Conservation (phyloP, 2,888 invertebrate species). For the Chloroclystis v-ata region DNA sequence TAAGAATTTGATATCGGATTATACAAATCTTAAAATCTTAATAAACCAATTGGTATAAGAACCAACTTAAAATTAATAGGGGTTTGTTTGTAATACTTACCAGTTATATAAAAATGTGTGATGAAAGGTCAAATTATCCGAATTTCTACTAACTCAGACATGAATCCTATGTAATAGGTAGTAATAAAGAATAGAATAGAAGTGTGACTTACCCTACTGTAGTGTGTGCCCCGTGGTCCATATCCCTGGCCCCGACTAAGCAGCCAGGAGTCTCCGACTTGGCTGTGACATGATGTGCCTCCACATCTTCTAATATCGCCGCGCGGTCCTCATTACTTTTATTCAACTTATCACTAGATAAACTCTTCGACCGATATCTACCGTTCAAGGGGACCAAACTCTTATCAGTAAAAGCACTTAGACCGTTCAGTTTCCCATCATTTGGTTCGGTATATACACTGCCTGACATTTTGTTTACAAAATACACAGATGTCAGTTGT, state of each 20-base stretch:
- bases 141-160: too few relatives aligned
- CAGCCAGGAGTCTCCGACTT: slow-evolving; percentile 69
- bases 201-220: slow-evolving; percentile 51
- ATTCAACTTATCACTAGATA: slow-evolving; percentile 73
- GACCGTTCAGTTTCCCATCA: slow-evolving; percentile 62
- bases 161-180: too few relatives aligned
- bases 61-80: too few relatives aligned
- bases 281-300: slow-evolving; percentile 60
- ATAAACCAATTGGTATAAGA: too few relatives aligned
- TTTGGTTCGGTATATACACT: slow-evolving; percentile 61
- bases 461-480: slow-evolving; percentile 64
- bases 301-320: slow-evolving; percentile 68
- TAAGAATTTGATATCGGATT: too few relatives aligned
- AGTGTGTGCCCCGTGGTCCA: slow-evolving; percentile 47
- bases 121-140: too few relatives aligned
- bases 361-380: slow-evolving; percentile 68
- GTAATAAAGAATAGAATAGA: too few relatives aligned
- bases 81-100: too few relatives aligned
- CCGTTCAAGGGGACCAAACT: slow-evolving; percentile 57
- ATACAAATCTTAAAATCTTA: too few relatives aligned
- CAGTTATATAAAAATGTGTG: too few relatives aligned
- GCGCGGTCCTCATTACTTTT: slow-evolving; percentile 65
- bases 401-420: slow-evolving; percentile 64
- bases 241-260: slow-evolving; percentile 52
- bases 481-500: slow-evolving; percentile 42